A percentile compares a stretch with the other conserved stretches of the same genome.
Conservation (phyloP, 2,113 vertebrate species). For the Anguilla rostrata region DNA sequence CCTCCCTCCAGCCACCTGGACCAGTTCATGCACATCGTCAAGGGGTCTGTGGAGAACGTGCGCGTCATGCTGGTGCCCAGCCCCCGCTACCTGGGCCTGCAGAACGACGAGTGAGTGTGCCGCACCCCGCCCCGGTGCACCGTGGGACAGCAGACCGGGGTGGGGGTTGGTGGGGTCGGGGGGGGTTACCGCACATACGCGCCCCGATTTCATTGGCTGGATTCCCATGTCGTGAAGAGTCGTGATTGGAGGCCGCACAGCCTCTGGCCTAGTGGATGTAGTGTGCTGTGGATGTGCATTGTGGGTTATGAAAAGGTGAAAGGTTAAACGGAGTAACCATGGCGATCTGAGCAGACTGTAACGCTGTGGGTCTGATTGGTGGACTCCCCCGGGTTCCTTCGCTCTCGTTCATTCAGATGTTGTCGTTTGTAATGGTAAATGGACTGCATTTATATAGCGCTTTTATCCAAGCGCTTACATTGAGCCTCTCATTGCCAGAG, state of each 20-base stretch:
- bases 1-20: conserved; percentile 98
- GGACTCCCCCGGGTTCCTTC: too few relatives aligned
- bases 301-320: too few relatives aligned
- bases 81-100: conserved; percentile 89
- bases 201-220: not conserved
- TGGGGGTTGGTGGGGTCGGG: not conserved
- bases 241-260: not conserved
- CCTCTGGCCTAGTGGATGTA: too few relatives aligned
- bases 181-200: not conserved
- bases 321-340: not conserved
- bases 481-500: too few relatives aligned
- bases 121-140: not conserved
- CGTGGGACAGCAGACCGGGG: not conserved
- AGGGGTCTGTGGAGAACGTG: conserved; percentile 95
- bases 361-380: not conserved
- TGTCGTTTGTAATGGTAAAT: too few relatives aligned
- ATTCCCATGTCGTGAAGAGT: not conserved
- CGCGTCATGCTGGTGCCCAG: conserved; percentile 97
- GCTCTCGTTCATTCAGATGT: not conserved
- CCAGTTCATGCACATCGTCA: conserved; percentile 97
- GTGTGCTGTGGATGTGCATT: too few relatives aligned
- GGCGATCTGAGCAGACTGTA: not conserved
- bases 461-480: too few relatives aligned
- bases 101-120: conserved; percentile 92
- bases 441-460: too few relatives aligned